Conservation (phyloP, 92 coral and sea anemone species). For the Porites evermanni region DNA sequence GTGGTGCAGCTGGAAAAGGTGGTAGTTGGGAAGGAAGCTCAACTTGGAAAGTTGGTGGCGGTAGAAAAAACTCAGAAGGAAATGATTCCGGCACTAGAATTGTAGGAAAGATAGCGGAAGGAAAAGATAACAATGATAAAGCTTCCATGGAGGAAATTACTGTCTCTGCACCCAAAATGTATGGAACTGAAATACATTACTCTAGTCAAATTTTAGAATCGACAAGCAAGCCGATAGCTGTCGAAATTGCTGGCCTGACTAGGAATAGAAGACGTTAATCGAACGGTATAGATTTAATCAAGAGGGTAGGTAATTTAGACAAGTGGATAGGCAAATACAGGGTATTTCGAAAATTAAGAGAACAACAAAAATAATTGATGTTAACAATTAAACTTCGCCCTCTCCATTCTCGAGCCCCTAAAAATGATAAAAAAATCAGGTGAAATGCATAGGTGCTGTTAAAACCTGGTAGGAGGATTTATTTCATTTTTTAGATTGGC, state of each 20-base stretch:
- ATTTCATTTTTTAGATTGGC: too few species aligned
- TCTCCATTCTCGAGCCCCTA: too few species aligned
- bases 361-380: too few species aligned
- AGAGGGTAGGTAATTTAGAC: too few species aligned
- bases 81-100: neutral
- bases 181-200: neutral
- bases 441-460: too few species aligned
- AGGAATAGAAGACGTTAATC: neutral
- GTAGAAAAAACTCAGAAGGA: neutral
- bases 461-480: too few species aligned
- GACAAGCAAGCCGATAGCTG: neutral
- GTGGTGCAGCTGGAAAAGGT: conserved; percentile 20
- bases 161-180: neutral
- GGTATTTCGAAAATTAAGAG: too few species aligned
- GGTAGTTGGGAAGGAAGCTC: neutral
- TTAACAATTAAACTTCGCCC: too few species aligned
- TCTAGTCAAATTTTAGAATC: conserved; percentile 1
- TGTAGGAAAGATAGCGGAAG: neutral
- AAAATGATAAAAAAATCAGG: too few species aligned
- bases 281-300: too few species aligned
- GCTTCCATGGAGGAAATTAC: neutral
- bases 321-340: too few species aligned
- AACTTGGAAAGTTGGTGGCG: neutral
- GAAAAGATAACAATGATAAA: neutral
- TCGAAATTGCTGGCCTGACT: neutral